Conservation (phyloP, 2,888 invertebrate genomes). For the Capitulum mitella region DNA sequence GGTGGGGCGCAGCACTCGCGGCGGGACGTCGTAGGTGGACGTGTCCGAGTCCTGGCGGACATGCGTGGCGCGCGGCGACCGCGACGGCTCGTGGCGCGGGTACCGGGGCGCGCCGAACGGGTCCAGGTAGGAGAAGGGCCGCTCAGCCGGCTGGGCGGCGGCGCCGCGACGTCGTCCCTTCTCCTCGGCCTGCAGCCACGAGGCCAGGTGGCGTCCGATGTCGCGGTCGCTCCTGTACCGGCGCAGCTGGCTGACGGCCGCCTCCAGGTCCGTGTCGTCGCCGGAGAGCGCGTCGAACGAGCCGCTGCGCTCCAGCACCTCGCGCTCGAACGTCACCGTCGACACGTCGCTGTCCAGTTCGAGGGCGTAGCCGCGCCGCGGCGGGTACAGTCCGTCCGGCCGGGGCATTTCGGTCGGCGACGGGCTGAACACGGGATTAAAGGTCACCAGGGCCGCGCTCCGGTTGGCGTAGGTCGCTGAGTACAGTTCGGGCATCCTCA, state of each 20-base stretch:
- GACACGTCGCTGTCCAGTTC: constrained; percentile 1
- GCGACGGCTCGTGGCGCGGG: background rate
- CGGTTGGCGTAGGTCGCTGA: background rate
- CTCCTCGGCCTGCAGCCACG: background rate
- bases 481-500: constrained; percentile 5
- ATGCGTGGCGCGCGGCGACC: background rate
- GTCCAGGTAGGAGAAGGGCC: constrained; percentile 8
- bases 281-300: constrained; percentile 1
- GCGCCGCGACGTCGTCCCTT: background rate
- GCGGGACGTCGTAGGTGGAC: background rate
- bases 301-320: constrained; percentile 12
- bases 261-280: constrained; percentile 19
- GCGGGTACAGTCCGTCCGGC: background rate
- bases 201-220: background rate
- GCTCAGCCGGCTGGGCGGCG: too few species aligned
- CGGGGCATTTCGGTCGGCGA: background rate
- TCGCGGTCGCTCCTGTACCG: background rate
- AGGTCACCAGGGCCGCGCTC: background rate
- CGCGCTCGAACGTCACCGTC: constrained; percentile 18
- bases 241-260: background rate
- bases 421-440: constrained; percentile 11
- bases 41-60: background rate
- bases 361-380: background rate
- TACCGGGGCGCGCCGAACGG: background rate
- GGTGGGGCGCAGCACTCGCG: background rate